phyloP scores from a whole-genome alignment of 2,888 invertebrate species.

The Dicranocentrus wangi region DNA sequence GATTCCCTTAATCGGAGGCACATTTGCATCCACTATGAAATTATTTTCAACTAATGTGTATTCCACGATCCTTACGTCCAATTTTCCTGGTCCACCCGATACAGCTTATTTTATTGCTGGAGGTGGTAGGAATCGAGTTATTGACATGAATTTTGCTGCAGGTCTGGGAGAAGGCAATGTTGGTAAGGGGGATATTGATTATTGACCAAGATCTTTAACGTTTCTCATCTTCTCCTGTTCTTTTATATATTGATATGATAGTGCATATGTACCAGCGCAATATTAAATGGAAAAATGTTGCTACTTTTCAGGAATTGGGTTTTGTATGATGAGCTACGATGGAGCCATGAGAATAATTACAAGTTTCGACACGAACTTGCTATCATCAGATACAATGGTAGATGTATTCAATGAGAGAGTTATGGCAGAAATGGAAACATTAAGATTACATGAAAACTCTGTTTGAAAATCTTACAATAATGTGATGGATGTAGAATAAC shows the following conservation, averaged over 20 bases:
- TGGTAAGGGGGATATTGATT: constrained; percentile 48
- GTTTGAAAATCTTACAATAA: not conserved
- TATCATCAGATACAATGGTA: constrained; percentile 55
- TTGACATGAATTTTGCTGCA: constrained; percentile 65
- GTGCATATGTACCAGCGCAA: not conserved
- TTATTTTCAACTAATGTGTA: constrained; percentile 55
- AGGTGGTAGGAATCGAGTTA: constrained; percentile 51
- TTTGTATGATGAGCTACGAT: constrained; percentile 68
- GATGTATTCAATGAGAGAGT: constrained; percentile 60
- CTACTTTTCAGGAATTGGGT: constrained; percentile 63
- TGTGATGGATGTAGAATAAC: too few species aligned
- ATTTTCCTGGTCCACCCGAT: constrained; percentile 68
- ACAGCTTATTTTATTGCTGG: constrained; percentile 45
- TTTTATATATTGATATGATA: not conserved
- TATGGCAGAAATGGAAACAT: constrained; percentile 57
- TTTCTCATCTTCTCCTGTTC: too few species aligned
- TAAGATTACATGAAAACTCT: not conserved
- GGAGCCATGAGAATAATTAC: constrained; percentile 64
- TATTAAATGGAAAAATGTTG: too few species aligned
- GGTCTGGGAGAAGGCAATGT: constrained; percentile 67
- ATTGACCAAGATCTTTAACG: not conserved
- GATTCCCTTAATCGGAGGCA: constrained; percentile 66
- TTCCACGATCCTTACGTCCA: constrained; percentile 68
- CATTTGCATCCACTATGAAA: constrained; percentile 60
- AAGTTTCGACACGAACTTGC: constrained; percentile 57